These are phyloP conservation scores for Phengaris alcon DNA, from an alignment of 2,888 invertebrate species.

Conservation along the genomic window DNA sequence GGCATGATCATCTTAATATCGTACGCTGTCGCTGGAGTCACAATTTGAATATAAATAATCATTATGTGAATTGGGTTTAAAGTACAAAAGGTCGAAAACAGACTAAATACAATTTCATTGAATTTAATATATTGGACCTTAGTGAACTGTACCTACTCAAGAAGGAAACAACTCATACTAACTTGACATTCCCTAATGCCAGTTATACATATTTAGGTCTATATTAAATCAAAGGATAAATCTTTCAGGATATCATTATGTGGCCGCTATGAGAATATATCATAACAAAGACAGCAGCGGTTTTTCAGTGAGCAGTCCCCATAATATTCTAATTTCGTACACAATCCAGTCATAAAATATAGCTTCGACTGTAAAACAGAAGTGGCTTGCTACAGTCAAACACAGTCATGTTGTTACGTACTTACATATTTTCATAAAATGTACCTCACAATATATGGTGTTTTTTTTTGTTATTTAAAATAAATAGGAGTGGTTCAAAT, in stretches of 20 bases:
- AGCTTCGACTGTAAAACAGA: conserved; percentile 78
- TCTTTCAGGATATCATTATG: conserved; percentile 8
- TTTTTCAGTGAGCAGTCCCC: conserved; percentile 41
- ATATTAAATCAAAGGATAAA: conserved; percentile 14
- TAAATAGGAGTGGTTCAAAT: too few species aligned
- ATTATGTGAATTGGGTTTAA: too few species aligned
- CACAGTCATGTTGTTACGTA: neutral
- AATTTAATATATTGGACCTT: too few species aligned
- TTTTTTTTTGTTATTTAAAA: too few species aligned
- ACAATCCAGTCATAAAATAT: conserved; percentile 79
- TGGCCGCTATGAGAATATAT: conserved; percentile 31
- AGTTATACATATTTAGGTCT: neutral
- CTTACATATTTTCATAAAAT: too few species aligned
- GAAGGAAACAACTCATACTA: neutral
- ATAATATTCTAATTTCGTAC: conserved; percentile 69
- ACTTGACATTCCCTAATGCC: neutral
- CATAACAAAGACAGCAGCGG: conserved; percentile 41
- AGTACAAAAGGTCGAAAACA: too few species aligned
- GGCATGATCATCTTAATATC: too few species aligned
- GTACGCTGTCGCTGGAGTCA: too few species aligned
- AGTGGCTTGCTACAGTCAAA: conserved; percentile 56
- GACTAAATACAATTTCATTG: too few species aligned
- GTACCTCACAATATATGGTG: too few species aligned
- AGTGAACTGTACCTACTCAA: too few species aligned
- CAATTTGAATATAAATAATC: too few species aligned